A percentile compares a stretch with the other conserved stretches of the same genome.
phyloP scores from a whole-genome alignment of 1,140 invertebrate genomes.

The Achatina immaculata region DNA sequence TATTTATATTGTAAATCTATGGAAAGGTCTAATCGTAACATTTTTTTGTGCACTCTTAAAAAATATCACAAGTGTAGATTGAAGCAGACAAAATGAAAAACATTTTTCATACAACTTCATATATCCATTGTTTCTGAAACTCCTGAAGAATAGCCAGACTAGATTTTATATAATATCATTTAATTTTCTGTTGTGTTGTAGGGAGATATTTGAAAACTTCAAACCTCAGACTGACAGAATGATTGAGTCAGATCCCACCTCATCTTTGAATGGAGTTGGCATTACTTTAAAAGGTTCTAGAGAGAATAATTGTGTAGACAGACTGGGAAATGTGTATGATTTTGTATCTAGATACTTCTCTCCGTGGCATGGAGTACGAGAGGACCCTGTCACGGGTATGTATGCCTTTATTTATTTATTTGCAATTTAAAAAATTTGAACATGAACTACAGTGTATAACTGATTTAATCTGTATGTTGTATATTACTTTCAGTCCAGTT shows the following conservation, averaged over 20 bases:
- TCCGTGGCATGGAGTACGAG: constrained; percentile 76
- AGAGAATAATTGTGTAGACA: constrained; percentile 58
- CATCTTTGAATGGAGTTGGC: constrained; percentile 62
- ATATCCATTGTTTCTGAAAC: too few relatives aligned
- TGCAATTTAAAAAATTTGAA: not conserved
- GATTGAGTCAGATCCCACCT: not conserved
- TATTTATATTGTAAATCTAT: too few relatives aligned
- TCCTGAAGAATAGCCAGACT: too few relatives aligned
- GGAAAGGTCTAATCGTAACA: too few relatives aligned
- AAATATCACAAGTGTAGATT: too few relatives aligned
- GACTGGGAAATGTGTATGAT: constrained; percentile 65
- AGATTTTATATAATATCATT: too few relatives aligned
- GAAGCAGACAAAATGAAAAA: too few relatives aligned
- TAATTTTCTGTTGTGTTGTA: too few relatives aligned
- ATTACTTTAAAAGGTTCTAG: constrained; percentile 64
- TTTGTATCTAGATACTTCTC: constrained; percentile 77
- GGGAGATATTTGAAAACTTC: constrained; percentile 17
- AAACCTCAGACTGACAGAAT: not conserved
- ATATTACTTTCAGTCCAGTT: not conserved
- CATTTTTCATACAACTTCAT: too few relatives aligned
- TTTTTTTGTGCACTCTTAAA: too few relatives aligned
- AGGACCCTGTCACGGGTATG: constrained; percentile 76
- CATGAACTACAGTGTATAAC: not conserved
- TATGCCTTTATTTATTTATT: constrained; percentile 31
- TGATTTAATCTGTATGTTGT: not conserved